Base-by-base conservation (phyloP, 2,113 vertebrate genomes). In the Eira barbara region DNA sequence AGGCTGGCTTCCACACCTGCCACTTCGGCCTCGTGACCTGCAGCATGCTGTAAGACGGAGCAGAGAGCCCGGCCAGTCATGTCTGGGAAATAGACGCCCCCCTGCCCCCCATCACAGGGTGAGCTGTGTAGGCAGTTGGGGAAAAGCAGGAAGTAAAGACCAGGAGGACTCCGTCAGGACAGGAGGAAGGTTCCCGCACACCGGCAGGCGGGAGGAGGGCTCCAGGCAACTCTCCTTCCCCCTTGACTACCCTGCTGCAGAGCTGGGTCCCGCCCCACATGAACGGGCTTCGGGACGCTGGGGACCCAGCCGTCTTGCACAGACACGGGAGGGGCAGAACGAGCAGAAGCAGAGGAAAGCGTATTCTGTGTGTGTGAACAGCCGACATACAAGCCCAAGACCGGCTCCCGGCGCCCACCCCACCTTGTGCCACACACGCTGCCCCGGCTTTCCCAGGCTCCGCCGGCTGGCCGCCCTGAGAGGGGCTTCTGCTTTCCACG, bases 81-180 rank as follows among this genome's bases (percentile, higher is more conserved):
- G 20, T n/a, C 20, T 0, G 2, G 34, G 45, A 21, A 21, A 31
- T 0, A 29, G 49, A 57, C n/a, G 29, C 14, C 13, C 39, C 8
- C 8, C 63, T 1, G 29, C 9, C 49, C 15, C 3, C 15, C 12
- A 1, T 18, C 23, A 10, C 74, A 9, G 4, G 0, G 4, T 4
- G 5, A 42, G 2, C 29, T 39, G 69, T 21, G 49, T 0, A 10
- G 31, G 31, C 2, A 8, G 4, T 0, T 7, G 25, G 45, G 36
- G 47, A 15, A 6, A 11, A 83, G 55, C 34, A 45, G 47, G 21
- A 27, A 11, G 47, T 0, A 15, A n/a, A 78, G 27, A 31, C 15
- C 34, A 10, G 34, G 17, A 25, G 67, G 47, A 45, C 23, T 1
- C 15, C 0, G 9, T 4, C 13, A 1, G 29, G 85, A 59, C 11